A percentile compares a stretch with the other conserved stretches of the same genome.
phyloP scores from a whole-genome alignment of 2,113 vertebrate species.

The Rhabdornis inornatus region DNA sequence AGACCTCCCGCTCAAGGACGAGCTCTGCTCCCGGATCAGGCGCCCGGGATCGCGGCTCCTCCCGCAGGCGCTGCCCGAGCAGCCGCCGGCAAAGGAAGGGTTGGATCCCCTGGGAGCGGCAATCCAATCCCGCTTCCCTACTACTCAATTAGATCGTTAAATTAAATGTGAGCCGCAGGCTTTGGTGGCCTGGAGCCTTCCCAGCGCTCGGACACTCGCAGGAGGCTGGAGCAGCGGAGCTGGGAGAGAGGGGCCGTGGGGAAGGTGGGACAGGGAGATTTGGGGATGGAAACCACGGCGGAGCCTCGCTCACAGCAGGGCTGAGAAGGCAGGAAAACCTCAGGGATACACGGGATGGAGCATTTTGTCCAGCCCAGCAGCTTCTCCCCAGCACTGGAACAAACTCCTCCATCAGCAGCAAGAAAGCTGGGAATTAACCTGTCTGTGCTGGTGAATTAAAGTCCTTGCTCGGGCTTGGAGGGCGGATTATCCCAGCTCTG shows the following conservation, averaged over 20 bases:
- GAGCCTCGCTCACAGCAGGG: not conserved
- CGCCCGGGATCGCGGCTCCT: not conserved
- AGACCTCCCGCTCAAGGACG: not conserved
- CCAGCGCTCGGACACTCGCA: not conserved
- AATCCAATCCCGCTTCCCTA: not conserved
- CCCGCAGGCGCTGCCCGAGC: not conserved
- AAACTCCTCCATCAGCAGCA: not conserved
- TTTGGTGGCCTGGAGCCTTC: not conserved
- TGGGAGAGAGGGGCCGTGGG: rapidly evolving
- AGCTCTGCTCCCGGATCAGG: not conserved
- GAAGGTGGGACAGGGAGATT: not conserved
- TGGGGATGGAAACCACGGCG: not conserved
- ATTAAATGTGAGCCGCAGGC: not conserved
- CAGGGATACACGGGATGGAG: rapidly evolving
- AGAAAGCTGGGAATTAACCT: not conserved
- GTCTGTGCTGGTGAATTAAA: not conserved
- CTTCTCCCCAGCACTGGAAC: not conserved
- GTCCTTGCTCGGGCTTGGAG: not conserved
- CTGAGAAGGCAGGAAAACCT: not conserved
- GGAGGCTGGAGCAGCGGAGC: not conserved
- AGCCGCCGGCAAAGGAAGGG: not conserved
- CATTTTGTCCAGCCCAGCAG: not conserved
- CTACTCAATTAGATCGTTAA: not conserved
- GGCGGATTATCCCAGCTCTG: not conserved
- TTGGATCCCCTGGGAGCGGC: not conserved